Percentiles rank a stretch among this genome's conserved stretches.
phyloP scores from a whole-genome alignment of 2,888 invertebrate genomes.

The Ormyrus labotus region DNA sequence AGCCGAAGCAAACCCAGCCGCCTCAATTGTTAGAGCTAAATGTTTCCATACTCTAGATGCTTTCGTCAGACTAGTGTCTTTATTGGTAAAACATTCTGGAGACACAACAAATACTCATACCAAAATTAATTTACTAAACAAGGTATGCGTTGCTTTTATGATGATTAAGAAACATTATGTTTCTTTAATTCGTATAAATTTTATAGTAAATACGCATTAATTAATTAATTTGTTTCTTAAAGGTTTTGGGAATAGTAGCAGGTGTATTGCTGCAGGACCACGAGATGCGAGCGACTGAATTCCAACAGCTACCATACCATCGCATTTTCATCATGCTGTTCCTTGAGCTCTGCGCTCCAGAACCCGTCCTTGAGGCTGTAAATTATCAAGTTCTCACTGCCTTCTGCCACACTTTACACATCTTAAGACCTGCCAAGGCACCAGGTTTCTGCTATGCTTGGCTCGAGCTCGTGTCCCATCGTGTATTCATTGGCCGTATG shows the following conservation, averaged over 20 bases:
- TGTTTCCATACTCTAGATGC: constrained; percentile 97
- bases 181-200: not conserved
- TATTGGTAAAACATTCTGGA: constrained; percentile 96
- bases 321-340: constrained; percentile 97
- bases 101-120: constrained; percentile 94
- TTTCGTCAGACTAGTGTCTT: constrained; percentile 93
- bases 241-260: constrained; percentile 92
- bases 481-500: constrained; percentile 95
- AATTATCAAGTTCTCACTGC: constrained; percentile 96
- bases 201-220: not conserved
- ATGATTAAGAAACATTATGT: not conserved
- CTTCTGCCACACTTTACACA: constrained; percentile 96
- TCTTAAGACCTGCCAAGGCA: constrained; percentile 93
- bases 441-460: constrained; percentile 99
- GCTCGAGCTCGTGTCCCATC: constrained; percentile 97
- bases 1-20: constrained; percentile 83
- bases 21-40: constrained; percentile 87
- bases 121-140: constrained; percentile 97
- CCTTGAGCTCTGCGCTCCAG: constrained; percentile 95
- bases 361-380: constrained; percentile 94
- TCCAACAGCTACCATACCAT: constrained; percentile 98
- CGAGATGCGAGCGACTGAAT: constrained; percentile 91
- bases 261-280: constrained; percentile 97
- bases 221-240: not conserved
- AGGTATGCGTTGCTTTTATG: constrained; percentile 74